These are phyloP conservation scores for Drosophila pallidifrons DNA, from an alignment of 1,140 invertebrate genomes.

Conservation along the genomic window DNA sequence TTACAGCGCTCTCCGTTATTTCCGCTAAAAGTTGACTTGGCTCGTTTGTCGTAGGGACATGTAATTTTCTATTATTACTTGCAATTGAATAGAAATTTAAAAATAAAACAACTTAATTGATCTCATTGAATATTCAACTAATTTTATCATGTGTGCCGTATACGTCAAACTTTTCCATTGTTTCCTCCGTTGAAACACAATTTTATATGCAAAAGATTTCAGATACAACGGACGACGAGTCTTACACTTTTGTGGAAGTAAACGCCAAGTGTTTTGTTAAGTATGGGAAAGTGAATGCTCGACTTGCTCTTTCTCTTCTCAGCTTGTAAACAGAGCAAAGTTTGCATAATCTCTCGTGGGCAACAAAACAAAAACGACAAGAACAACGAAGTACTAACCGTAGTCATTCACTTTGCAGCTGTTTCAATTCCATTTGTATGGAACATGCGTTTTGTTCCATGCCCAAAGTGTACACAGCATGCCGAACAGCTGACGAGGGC, in stretches of 20 bases:
- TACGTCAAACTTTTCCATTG: not conserved
- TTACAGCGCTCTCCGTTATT: not conserved
- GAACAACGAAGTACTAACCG: not conserved
- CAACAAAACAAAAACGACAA: constrained; percentile 17
- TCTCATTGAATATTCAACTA: not conserved
- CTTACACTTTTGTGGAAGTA: not conserved
- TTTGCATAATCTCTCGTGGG: constrained; percentile 56
- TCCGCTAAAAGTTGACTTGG: not conserved
- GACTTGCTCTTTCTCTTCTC: constrained; percentile 1
- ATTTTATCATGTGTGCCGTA: not conserved
- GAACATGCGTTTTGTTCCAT: constrained; percentile 51
- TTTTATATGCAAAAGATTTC: not conserved
- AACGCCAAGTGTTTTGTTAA: not conserved
- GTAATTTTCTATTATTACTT: not conserved
- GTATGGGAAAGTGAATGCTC: constrained; percentile 17
- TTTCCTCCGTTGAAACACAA: not conserved
- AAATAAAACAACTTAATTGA: not conserved
- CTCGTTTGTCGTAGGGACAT: not conserved
- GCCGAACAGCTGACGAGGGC: constrained; percentile 64
- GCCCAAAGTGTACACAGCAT: constrained; percentile 45
- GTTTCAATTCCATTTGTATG: constrained; percentile 60
- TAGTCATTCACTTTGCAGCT: constrained; percentile 30
- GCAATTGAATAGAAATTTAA: not conserved
- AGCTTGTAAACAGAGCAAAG: constrained; percentile 36
- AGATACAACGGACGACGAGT: not conserved